Percentiles rank a stretch among this genome's conserved stretches.
Conservation (phyloP, 2,888 invertebrate genomes). For the Ormia ochracea region DNA sequence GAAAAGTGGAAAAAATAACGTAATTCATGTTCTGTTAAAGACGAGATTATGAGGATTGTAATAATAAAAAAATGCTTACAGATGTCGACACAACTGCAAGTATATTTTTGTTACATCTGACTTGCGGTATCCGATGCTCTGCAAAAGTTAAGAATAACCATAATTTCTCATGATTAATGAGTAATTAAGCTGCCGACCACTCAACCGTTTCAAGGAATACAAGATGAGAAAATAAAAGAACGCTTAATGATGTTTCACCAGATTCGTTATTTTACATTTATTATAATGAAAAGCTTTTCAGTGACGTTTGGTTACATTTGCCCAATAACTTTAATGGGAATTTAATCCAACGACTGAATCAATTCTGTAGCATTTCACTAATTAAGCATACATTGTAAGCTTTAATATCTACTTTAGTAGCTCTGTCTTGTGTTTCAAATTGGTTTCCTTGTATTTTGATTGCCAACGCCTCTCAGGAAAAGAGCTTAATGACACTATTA, state of each 20-base stretch:
- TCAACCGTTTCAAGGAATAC: neutral
- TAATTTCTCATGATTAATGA: conserved; percentile 24
- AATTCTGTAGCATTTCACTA: too few species aligned
- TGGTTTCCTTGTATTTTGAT: too few species aligned
- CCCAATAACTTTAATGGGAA: too few species aligned
- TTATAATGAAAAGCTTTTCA: too few species aligned
- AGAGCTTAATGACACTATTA: too few species aligned
- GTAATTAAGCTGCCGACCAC: conserved; percentile 7
- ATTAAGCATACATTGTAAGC: too few species aligned
- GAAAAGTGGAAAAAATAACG: neutral
- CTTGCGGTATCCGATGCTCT: conserved; percentile 12
- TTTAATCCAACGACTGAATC: too few species aligned
- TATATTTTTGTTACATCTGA: neutral
- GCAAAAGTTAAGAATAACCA: neutral
- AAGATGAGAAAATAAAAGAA: neutral
- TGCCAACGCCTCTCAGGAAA: too few species aligned
- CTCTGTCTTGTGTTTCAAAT: too few species aligned
- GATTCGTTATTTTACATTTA: too few species aligned
- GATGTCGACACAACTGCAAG: conserved; percentile 12
- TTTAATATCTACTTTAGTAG: too few species aligned
- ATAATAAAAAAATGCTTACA: conserved; percentile 22
- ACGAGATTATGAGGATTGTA: conserved; percentile 24
- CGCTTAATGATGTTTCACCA: neutral
- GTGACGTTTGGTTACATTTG: too few species aligned
- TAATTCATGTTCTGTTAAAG: conserved; percentile 32